These are phyloP conservation scores for Rhinogobio ventralis DNA, from an alignment of 2,797 vertebrate genomes.

Conservation along the genomic window DNA sequence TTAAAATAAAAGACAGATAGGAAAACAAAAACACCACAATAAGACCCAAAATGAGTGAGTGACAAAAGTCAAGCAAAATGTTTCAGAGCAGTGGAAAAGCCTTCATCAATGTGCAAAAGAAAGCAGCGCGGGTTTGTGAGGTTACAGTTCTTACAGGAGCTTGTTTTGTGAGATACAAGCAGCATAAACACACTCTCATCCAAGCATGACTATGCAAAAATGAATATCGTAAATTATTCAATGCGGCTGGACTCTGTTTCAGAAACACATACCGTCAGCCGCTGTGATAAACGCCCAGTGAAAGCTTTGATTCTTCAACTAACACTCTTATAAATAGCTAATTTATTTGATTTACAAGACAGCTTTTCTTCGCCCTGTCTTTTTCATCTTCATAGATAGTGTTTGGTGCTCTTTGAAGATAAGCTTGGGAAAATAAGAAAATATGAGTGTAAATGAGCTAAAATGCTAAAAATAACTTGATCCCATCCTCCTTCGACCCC, in stretches of 20 bases:
- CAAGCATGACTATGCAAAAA: slow-evolving; percentile 23
- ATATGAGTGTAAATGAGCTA: neutral
- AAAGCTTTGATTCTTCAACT: slow-evolving; percentile 9
- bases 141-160: no score
- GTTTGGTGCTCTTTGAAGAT: neutral
- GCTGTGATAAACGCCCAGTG: neutral
- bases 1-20: neutral
- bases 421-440: neutral
- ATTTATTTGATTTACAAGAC: slow-evolving; percentile 13
- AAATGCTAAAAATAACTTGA: slow-evolving; percentile 27
- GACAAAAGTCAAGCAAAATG: neutral
- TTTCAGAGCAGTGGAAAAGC: no score
- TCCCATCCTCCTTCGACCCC: neutral
- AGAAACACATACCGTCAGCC: neutral
- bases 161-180: neutral
- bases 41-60: neutral
- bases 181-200: neutral
- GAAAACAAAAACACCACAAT: neutral
- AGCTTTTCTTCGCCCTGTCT: neutral
- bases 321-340: neutral
- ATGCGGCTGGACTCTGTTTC: neutral
- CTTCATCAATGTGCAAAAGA: neutral
- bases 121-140: neutral
- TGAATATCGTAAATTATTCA: slow-evolving; percentile 11
- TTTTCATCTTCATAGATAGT: slow-evolving; percentile 1